Evolutionary conservation across 2,113 vertebrate genomes (phyloP).

Genomic region (Pomatostomus ruficeps): DNA sequence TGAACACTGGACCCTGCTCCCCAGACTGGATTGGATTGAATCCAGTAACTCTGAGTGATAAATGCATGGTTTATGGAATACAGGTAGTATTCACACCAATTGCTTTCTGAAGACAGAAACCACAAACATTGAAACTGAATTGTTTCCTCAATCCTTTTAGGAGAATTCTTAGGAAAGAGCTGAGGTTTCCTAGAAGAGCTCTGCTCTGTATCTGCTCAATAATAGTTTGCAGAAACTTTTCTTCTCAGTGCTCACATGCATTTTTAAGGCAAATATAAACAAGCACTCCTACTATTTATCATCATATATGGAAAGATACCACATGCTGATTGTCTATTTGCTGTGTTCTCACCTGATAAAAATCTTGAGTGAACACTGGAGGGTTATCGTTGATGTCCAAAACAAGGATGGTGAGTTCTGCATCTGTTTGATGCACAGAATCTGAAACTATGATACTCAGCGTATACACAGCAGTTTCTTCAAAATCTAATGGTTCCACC

Average conservation of each 20-base stretch:
- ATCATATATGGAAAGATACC: not conserved
- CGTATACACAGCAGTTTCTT: conserved; percentile 71
- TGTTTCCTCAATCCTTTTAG: not conserved
- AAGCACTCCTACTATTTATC: not conserved
- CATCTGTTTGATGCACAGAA: conserved; percentile 77
- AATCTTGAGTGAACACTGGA: conserved; percentile 82
- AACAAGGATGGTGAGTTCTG: conserved; percentile 74
- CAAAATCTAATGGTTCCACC: conserved; percentile 80
- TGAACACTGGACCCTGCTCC: not conserved
- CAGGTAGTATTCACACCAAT: not conserved
- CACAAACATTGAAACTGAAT: not conserved
- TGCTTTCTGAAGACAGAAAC: not conserved
- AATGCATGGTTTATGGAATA: not conserved
- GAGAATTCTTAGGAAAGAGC: not conserved
- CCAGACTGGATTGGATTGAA: not conserved
- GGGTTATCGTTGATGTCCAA: conserved; percentile 89
- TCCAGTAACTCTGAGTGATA: not conserved
- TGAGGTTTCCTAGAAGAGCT: not conserved
- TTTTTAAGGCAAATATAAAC: not conserved
- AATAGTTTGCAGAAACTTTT: not conserved
- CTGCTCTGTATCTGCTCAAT: not conserved
- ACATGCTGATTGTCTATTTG: not conserved
- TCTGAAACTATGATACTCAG: conserved; percentile 81
- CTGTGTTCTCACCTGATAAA: conserved; percentile 76
- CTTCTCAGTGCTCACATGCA: not conserved